Evolutionary conservation across 2,797 vertebrate genomes (phyloP).

Genomic region (Ataeniobius toweri): DNA sequence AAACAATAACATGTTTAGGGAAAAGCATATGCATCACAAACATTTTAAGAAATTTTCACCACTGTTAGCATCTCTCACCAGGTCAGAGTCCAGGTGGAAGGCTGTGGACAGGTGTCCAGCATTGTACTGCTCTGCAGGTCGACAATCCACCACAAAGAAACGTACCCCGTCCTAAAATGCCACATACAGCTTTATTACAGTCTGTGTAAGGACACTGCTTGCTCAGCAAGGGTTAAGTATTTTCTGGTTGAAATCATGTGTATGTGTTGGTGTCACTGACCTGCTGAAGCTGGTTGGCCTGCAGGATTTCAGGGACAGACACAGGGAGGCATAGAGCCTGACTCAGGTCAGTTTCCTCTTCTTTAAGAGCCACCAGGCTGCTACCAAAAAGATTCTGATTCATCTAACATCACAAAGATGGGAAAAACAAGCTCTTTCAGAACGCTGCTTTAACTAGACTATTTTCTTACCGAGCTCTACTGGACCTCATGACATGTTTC

Average conservation of each 20-base stretch:
- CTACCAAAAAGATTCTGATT: constrained; percentile 97
- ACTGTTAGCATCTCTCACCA: constrained; percentile 79
- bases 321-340: constrained; percentile 94
- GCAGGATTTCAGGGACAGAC: constrained; percentile 96
- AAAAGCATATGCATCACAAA: background rate
- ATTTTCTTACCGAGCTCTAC: background rate
- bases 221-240: background rate
- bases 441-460: background rate
- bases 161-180: constrained; percentile 90
- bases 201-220: background rate
- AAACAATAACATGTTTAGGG: background rate
- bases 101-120: constrained; percentile 97
- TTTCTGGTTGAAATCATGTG: background rate
- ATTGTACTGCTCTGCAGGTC: constrained; percentile 98
- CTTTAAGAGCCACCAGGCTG: constrained; percentile 93
- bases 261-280: constrained; percentile 62
- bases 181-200: background rate
- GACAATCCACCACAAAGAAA: constrained; percentile 98
- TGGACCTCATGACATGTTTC: background rate
- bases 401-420: constrained; percentile 79
- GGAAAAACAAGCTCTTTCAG: background rate
- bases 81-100: constrained; percentile 97
- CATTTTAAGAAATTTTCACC: accelerated
- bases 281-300: constrained; percentile 95
- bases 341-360: constrained; percentile 94